Percentiles rank a stretch among this genome's conserved stretches.
These are phyloP conservation scores for Phrynocephalus vlangalii DNA, from an alignment of 2,797 vertebrate genomes.

Conservation along the genomic window DNA sequence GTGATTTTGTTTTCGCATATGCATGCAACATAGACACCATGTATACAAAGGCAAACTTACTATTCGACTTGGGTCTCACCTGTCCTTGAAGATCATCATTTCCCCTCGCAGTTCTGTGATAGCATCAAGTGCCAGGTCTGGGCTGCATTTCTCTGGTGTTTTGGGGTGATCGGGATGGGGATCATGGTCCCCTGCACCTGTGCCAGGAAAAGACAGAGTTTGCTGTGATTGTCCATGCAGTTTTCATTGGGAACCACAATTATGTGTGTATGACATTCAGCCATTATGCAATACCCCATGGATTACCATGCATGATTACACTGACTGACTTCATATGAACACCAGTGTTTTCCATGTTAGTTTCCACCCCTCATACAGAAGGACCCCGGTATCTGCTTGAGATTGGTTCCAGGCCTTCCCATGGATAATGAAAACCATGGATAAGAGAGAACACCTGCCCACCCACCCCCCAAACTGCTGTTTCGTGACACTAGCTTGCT, in stretches of 20 bases:
- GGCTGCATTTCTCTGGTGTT: slow-evolving; percentile 91
- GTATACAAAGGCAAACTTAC: not conserved
- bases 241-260: not conserved
- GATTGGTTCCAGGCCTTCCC: too few species aligned
- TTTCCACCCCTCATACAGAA: too few species aligned
- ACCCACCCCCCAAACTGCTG: too few species aligned
- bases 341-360: too few species aligned
- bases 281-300: too few species aligned
- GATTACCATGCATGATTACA: too few species aligned
- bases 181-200: slow-evolving; percentile 80
- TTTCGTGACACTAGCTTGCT: too few species aligned
- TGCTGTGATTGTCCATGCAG: not conserved
- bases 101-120: slow-evolving; percentile 93
- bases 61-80: slow-evolving; percentile 71
- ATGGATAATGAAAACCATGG: too few species aligned
- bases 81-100: slow-evolving; percentile 95
- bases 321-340: too few species aligned
- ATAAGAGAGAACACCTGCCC: too few species aligned
- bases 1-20: not conserved
- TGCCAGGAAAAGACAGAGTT: not conserved
- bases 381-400: too few species aligned
- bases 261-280: not conserved
- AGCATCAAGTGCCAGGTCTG: slow-evolving; percentile 87
- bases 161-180: slow-evolving; percentile 87
- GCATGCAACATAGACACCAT: not conserved